A percentile compares a stretch with the other conserved stretches of the same genome.
Evolutionary conservation across 1,140 invertebrate genomes (phyloP).

Genomic region (Centruroides vittatus): DNA sequence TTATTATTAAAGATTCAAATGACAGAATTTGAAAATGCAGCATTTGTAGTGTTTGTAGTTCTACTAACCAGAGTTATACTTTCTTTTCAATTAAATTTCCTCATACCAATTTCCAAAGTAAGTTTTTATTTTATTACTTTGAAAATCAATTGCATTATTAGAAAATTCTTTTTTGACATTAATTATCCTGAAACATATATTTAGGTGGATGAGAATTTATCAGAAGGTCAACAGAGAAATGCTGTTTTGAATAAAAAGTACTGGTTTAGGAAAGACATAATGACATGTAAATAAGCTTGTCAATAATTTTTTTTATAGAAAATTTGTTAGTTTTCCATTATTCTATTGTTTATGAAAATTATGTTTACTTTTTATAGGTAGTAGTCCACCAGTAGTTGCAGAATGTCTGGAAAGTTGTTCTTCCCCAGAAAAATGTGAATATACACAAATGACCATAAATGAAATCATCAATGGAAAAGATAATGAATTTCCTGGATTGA

Average conservation of each 20-base stretch:
- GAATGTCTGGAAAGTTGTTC: slow-evolving; percentile 15
- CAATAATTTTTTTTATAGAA: not conserved
- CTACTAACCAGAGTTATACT: slow-evolving; percentile 91
- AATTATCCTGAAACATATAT: slow-evolving; percentile 2
- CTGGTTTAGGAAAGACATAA: slow-evolving; percentile 77
- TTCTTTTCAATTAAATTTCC: slow-evolving; percentile 88
- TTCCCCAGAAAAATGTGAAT: slow-evolving; percentile 6
- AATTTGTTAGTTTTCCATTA: not conserved
- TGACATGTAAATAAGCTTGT: slow-evolving; percentile 28
- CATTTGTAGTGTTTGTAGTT: slow-evolving; percentile 96
- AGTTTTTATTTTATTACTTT: slow-evolving; percentile 11
- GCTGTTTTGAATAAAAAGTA: slow-evolving; percentile 70
- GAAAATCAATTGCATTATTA: too few species aligned
- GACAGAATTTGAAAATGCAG: slow-evolving; percentile 99
- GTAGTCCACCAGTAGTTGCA: slow-evolving; percentile 23
- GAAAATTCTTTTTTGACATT: too few species aligned
- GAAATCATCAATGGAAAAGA: slow-evolving; percentile 97
- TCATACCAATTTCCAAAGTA: slow-evolving; percentile 95
- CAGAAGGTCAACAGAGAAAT: slow-evolving; percentile 76
- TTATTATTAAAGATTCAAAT: slow-evolving; percentile 53
- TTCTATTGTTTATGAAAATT: not conserved
- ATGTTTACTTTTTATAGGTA: slow-evolving; percentile 19
- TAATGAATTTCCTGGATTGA: slow-evolving; percentile 81
- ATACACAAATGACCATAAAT: slow-evolving; percentile 65
- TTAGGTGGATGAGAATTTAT: slow-evolving; percentile 95